phyloP scores from a whole-genome alignment of 2,888 invertebrate species.

The Mechanitis mazaeus region DNA sequence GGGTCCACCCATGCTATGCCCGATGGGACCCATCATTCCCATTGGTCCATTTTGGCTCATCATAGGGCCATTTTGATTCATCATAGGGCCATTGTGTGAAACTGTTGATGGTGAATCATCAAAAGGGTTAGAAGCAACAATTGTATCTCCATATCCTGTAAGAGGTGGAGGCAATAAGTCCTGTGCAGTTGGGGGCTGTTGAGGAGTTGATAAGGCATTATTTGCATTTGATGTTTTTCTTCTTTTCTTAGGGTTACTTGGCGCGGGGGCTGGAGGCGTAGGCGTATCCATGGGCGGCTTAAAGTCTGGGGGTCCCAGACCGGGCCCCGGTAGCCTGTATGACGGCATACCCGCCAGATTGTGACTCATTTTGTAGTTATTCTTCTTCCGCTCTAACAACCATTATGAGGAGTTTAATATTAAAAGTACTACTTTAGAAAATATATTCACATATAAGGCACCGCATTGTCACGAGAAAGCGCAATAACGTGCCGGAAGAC shows the following conservation, averaged over 20 bases:
- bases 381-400: conserved; percentile 56
- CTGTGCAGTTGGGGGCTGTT: conserved; percentile 83
- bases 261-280: conserved; percentile 83
- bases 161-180: conserved; percentile 91
- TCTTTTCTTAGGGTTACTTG: conserved; percentile 91
- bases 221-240: conserved; percentile 87
- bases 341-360: conserved; percentile 88
- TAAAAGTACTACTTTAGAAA: conserved; percentile 44
- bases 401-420: conserved; percentile 49
- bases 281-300: conserved; percentile 83
- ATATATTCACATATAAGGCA: conserved; percentile 54
- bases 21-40: conserved; percentile 79
- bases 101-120: conserved; percentile 89
- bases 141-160: conserved; percentile 94
- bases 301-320: conserved; percentile 83
- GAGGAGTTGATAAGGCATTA: conserved; percentile 79
- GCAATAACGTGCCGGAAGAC: conserved; percentile 62
- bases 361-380: conserved; percentile 81
- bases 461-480: conserved; percentile 64
- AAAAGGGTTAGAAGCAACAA: conserved; percentile 95
- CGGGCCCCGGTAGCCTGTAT: conserved; percentile 85
- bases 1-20: conserved; percentile 77
- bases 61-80: conserved; percentile 80
- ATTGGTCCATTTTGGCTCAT: conserved; percentile 82
- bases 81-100: conserved; percentile 78